These are phyloP conservation scores for Alviniconcha marisindica DNA, from an alignment of 1,140 invertebrate species.

Conservation along the genomic window DNA sequence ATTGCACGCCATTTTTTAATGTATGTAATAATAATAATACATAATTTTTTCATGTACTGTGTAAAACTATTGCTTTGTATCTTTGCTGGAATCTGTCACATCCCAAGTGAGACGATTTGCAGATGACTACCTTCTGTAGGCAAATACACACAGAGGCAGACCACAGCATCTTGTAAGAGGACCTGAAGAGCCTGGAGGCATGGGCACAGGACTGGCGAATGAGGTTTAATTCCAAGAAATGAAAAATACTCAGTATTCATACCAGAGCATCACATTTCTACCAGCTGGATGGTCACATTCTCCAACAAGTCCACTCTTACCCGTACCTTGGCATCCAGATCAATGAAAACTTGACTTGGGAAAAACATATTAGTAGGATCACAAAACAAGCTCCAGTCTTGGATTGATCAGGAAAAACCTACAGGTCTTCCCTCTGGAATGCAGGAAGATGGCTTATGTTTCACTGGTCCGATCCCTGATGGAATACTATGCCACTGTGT, in stretches of 20 bases:
- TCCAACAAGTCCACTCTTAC: conserved; percentile 14
- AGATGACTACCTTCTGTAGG: too few species aligned
- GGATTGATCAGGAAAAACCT: conserved; percentile 36
- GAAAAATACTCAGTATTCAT: conserved; percentile 27
- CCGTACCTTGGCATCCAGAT: conserved; percentile 42
- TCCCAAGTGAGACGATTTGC: too few species aligned
- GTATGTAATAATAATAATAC: too few species aligned
- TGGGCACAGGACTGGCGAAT: too few species aligned
- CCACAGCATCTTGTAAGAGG: too few species aligned
- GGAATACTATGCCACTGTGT: conserved; percentile 33
- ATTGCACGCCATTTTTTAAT: too few species aligned
- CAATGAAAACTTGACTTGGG: conserved; percentile 39
- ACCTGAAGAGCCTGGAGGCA: too few species aligned
- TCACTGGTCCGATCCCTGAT: conserved; percentile 28
- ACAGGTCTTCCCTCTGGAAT: conserved; percentile 1
- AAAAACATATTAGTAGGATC: background rate
- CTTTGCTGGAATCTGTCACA: too few species aligned
- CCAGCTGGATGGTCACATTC: background rate
- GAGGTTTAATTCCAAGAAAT: too few species aligned
- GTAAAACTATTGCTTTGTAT: too few species aligned
- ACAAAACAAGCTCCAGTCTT: background rate
- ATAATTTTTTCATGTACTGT: too few species aligned
- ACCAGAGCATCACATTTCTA: background rate
- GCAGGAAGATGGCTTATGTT: conserved; percentile 39
- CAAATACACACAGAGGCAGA: too few species aligned